Evolutionary conservation across 2,888 invertebrate species (phyloP).

Genomic region (Anarsia innoxiella): DNA sequence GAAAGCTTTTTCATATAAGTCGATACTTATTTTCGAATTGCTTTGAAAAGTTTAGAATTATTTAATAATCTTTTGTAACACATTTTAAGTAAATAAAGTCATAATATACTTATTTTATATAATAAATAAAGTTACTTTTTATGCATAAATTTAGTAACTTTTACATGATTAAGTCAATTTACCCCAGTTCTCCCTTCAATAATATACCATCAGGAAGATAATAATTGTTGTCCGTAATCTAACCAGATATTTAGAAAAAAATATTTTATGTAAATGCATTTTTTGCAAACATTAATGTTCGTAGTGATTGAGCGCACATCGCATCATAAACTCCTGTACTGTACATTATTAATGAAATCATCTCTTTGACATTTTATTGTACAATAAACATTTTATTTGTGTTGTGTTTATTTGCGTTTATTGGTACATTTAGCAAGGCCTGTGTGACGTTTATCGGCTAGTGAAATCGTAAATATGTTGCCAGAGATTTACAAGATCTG

Average conservation of each 20-base stretch:
- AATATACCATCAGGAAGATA: no score
- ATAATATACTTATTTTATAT: no score
- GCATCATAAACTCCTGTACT: conserved; percentile 34
- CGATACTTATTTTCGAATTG: no score
- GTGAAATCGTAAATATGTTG: conserved; percentile 8
- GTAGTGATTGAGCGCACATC: conserved; percentile 23
- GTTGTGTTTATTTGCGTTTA: conserved; percentile 25
- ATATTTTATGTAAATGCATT: no score
- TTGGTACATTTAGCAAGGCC: conserved; percentile 19
- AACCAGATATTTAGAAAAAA: no score
- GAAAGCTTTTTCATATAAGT: no score
- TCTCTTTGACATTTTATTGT: conserved; percentile 44
- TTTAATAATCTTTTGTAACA: no score
- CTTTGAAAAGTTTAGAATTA: no score
- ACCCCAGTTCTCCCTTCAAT: background rate
- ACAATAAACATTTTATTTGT: conserved; percentile 47
- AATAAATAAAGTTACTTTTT: no score
- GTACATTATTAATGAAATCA: conserved; percentile 41
- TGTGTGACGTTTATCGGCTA: conserved; percentile 18
- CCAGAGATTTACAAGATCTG: background rate
- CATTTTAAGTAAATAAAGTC: no score
- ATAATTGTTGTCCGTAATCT: no score
- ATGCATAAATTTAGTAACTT: background rate
- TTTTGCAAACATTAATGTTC: conserved; percentile 25
- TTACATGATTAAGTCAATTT: background rate